Conservation (phyloP, 2,888 invertebrate species). For the Autographa gamma region DNA sequence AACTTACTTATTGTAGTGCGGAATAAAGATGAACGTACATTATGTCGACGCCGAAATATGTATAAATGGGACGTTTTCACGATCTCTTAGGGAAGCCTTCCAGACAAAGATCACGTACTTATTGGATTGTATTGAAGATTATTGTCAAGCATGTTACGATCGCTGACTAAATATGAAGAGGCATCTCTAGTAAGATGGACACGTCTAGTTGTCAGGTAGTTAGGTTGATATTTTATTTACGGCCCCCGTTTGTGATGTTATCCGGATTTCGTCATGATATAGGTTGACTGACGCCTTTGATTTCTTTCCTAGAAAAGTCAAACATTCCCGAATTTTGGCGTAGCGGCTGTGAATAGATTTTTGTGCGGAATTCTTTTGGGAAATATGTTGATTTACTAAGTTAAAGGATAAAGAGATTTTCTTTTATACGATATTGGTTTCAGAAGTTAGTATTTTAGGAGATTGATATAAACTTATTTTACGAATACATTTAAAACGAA, state of each 20-base stretch:
- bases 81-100: slow-evolving; percentile 68
- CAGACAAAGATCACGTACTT: slow-evolving; percentile 63
- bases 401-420: slow-evolving; percentile 4
- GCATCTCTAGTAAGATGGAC: slow-evolving; percentile 48
- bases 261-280: slow-evolving; percentile 67
- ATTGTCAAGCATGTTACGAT: slow-evolving; percentile 62
- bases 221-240: slow-evolving; percentile 72
- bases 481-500: background rate
- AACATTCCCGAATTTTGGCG: slow-evolving; percentile 2
- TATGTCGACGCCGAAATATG: slow-evolving; percentile 63
- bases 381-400: background rate
- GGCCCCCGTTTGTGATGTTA: slow-evolving; percentile 65
- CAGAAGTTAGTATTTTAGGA: background rate
- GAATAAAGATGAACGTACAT: slow-evolving; percentile 73
- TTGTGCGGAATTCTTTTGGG: background rate
- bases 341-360: background rate
- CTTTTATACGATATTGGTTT: background rate
- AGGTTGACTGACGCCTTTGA: slow-evolving; percentile 50
- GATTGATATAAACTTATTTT: background rate
- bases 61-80: slow-evolving; percentile 53
- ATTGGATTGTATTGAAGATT: slow-evolving; percentile 67
- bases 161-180: slow-evolving; percentile 42
- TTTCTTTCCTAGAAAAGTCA: slow-evolving; percentile 29
- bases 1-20: slow-evolving; percentile 64
- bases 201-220: slow-evolving; percentile 66